Base-by-base conservation (phyloP, 2,113 vertebrate genomes). In the Leucosticte australis region DNA sequence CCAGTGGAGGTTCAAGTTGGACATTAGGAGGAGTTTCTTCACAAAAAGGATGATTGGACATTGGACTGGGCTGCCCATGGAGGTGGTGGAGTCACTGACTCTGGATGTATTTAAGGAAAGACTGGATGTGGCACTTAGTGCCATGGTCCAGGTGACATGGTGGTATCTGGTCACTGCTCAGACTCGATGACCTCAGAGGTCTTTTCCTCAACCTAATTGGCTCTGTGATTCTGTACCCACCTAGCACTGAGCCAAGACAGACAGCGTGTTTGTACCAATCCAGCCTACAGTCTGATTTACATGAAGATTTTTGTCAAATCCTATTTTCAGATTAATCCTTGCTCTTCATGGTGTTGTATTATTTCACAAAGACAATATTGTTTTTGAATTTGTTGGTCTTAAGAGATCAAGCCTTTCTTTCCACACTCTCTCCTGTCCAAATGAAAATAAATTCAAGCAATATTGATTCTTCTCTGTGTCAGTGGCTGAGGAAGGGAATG, bases 151-250 rank as follows among this genome's bases (percentile, higher is more conserved):
- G 14, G 17, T 41, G 39, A 31, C 1, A 0, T 41, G 24, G 14
- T 10, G 5, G 3, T 62, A 6, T 31, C 71, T 2, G 1, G 4
- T 41, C n/a, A 35, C 11, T 26, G 7, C 16, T 41, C 3, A 10
- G 30, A 55, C n/a, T 26, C 0, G 0, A n/a, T 14, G 8, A 76
- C 27, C n/a, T 55, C 53, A 62, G n/a, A 47, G 4, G 5, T 35
- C 21, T 69, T 62, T 62, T 47, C 30, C 46, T 68, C n/a, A 22
- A 9, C 11, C 10, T 35, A 53, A 26, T 1, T 41, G 21, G 22
- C 10, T 31, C 39, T 28, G 24, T 65, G 46, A 30, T 55, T 62
- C 39, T 53, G 8, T 70, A 74, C 14, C 13, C 39, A 28, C 37
- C 63, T 57, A 74, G 9, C 22, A 55, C 39, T 55, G 30, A 70